A percentile compares a stretch with the other conserved stretches of the same genome.
Evolutionary conservation across 1,140 invertebrate species (phyloP).

Genomic region (Habropoda laboriosa): DNA sequence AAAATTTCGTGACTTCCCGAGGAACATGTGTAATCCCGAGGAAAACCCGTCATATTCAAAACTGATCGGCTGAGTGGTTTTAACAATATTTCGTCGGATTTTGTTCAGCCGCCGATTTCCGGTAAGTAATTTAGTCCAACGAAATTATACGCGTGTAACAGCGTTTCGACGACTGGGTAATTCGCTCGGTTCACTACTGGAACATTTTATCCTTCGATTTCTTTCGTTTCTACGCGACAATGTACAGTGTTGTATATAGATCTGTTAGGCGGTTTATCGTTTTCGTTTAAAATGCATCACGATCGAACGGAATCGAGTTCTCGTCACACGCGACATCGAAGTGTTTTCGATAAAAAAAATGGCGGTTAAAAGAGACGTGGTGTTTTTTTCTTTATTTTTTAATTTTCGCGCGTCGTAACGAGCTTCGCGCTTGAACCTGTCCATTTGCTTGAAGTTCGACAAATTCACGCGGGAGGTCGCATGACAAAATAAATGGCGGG

Average conservation of each 20-base stretch:
- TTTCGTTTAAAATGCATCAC: conserved; percentile 22
- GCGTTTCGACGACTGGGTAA: not conserved
- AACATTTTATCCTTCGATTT: conserved; percentile 1
- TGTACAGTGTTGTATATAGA: conserved; percentile 67
- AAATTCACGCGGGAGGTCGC: not conserved
- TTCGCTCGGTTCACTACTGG: not conserved
- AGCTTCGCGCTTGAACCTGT: not conserved
- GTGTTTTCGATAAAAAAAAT: conserved; percentile 19
- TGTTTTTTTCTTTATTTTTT: not conserved
- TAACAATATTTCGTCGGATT: not conserved
- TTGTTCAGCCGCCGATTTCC: not conserved
- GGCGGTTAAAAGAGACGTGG: not conserved
- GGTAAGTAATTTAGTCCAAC: conserved; percentile 31
- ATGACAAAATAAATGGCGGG: not conserved
- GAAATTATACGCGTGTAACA: not conserved
- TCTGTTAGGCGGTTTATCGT: conserved; percentile 20
- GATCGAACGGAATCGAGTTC: not conserved
- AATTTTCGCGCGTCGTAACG: not conserved
- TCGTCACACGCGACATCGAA: not conserved
- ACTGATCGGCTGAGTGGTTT: conserved; percentile 10
- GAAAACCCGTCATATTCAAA: not conserved
- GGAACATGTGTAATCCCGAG: not conserved
- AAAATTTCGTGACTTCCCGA: conserved; percentile 9
- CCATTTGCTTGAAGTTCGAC: not conserved
- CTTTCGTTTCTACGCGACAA: conserved; percentile 4